Base-by-base conservation (phyloP, 1,140 invertebrate genomes). In the Drosophila repleta region DNA sequence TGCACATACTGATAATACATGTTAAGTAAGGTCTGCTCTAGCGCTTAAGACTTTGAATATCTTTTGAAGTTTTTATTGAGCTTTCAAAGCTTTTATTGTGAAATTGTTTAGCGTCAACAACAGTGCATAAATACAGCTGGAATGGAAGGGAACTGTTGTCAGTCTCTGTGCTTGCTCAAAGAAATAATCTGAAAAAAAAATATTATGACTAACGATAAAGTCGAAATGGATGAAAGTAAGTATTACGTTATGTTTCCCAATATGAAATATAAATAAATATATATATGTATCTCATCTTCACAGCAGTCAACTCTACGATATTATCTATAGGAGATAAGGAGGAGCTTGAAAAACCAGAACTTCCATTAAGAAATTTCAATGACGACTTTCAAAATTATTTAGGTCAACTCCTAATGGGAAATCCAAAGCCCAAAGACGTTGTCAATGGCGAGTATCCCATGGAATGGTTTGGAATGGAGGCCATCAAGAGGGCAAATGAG, bases 251-350 rank as follows among this genome's bases (percentile, higher is more conserved):
- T 4, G n/a, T 39, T 15, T 15, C n/a, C 15, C 4, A 32, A 24
- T 17, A 24, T 24, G 21, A 11, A 32, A 32, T 11, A 11, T 32
- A 24, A 8, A 21, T 2, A 29, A 21, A n/a, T 10, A 18, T 39
- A 1, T 24, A 21, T 17, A n/a, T 10, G n/a, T 39, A 1, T 24
- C 15, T 17, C 18, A 3, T n/a, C 24, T 41, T 1, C 10, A 2
- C 20, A 56, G 37, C 18, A 41, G 5, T 11, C 4, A 10, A 3
- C 6, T 15, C 37, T 13, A 32, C 43, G 21, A 48, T 65, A 0
- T 26, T 68, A 35, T 10, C 56, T 2, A 68, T 68, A 24, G 37
- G 48, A 18, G 65, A 61, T 37, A 3, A 45, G 4, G n/a, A 67
- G 0, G 10, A 20, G 10, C 10, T 17, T 2, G 3, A 11, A 43